Conservation (phyloP, 2,888 invertebrate genomes). For the Fragum whitleyi region DNA sequence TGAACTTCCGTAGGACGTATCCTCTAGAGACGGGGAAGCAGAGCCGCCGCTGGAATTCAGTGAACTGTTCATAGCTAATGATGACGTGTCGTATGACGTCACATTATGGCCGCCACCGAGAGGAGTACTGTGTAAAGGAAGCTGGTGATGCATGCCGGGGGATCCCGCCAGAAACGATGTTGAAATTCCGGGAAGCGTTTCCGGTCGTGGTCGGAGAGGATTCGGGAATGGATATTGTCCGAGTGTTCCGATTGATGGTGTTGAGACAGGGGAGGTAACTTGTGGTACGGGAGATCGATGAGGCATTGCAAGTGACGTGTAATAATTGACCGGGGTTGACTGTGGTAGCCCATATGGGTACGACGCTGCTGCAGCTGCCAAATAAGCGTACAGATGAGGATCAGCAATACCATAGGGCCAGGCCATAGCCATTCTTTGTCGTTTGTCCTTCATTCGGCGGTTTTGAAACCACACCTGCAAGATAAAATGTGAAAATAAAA, state of each 20-base stretch:
- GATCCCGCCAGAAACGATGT: conserved; percentile 61
- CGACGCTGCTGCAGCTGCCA: conserved; percentile 92
- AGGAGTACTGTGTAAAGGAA: conserved; percentile 51
- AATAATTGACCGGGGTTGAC: conserved; percentile 74
- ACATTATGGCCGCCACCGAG: conserved; percentile 34
- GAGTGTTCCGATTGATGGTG: conserved; percentile 56
- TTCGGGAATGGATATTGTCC: conserved; percentile 69
- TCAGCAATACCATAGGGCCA: conserved; percentile 94
- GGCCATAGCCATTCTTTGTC: conserved; percentile 96
- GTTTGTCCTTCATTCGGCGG: conserved; percentile 98
- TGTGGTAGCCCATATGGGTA: conserved; percentile 77
- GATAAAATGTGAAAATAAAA: conserved; percentile 11
- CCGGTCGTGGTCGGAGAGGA: conserved; percentile 70
- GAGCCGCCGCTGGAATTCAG: conserved; percentile 63
- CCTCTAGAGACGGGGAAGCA: conserved; percentile 57
- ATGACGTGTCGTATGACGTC: conserved; percentile 35
- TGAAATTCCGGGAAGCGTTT: conserved; percentile 70
- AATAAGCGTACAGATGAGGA: conserved; percentile 94
- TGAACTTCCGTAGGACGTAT: conserved; percentile 53
- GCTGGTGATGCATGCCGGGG: conserved; percentile 47
- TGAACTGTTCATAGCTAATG: conserved; percentile 51
- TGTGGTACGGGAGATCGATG: conserved; percentile 61
- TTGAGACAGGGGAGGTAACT: conserved; percentile 52
- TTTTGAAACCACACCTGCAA: conserved; percentile 95
- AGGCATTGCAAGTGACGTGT: conserved; percentile 72